Evolutionary conservation across 2,797 vertebrate species (phyloP), one percentile per base, ranked within the genome.

Genomic region (Arremon brunneinucha): DNA sequence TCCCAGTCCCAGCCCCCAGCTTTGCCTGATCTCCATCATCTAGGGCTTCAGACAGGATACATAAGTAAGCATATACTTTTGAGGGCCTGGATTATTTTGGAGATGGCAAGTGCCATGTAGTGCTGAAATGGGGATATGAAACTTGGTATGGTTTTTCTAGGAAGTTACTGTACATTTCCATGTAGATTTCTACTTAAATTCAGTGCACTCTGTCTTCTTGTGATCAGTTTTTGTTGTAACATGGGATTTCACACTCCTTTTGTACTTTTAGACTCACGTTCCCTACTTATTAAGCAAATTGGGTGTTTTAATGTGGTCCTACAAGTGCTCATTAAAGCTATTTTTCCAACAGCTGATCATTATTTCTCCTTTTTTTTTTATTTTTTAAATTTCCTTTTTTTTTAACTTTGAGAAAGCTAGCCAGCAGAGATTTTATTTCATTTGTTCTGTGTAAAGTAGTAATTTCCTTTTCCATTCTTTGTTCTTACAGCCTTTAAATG

Each of bases 261-360:
- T 95, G 90, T 96, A 65, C 85, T 90, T 94, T 91, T 78, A 96
- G 90, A 88, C 74, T 94, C 77, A 22, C 47, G 65, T 94, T 90
- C 85, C 94, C 90, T 96, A 88, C 94, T 94, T 96, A 94, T 95
- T 95, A 95, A 83, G 85, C 94, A 95, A 96, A 96, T 95, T 88
- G 87, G 69, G 50, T 96, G 72, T 94, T 96, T 95, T 90, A 96
- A 94, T 94, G 35, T 90, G 69, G 41, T 86, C 80, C 83, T 94
- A 90, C 83, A 96, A 95, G 96, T 95, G 87, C 91, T 95, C 93
- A 94, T 96, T 96, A 96, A 88, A 95, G 95, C 95, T 80, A 90
- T 94, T 96, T 96, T 96, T 94, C 85, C 85, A 94, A 94, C 91
- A 96, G 90, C 94, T 96, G 95, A 94, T 96, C 30, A 83, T 96